Base-by-base conservation (phyloP, 2,797 vertebrate species). In the Schizothorax lantsangensis region DNA sequence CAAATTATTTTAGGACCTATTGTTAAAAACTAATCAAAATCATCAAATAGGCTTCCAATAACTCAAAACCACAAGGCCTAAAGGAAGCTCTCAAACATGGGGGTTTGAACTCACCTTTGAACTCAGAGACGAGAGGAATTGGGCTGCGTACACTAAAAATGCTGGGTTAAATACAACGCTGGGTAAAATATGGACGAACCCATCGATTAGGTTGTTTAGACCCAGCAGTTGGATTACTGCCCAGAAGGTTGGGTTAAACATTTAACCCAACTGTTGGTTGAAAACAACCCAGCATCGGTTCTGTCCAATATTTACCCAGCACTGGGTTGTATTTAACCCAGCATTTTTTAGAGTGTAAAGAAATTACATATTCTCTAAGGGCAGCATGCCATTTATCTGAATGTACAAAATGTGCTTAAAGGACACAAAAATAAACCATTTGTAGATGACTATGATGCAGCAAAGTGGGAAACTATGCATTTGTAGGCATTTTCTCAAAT, bases 401-500 rank as follows among this genome's bases (percentile, higher is more conserved):
- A 90, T 88, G 73, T 89, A 92, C 86, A 92, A 88, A 91, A 89
- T 88, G 90, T 73, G 45, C 45, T 47, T 47, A 47, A 47, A 47
- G 45, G 80, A 89, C 95, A 95, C 85, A 93, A 96, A 96, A 96
- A 93, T 95, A 93, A 86, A 95, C 71, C 71, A 91, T 95, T 95
- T 94, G 95, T 90, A 92, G 91, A 94, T 83, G 47, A 91, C 92
- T 92, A 90, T 79, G 88, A 90, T 79, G 88, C 84, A 91, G 89
- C 84, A 92, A 87, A 90, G 91, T 93, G 92, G 90, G 68, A 85
- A 81, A 66, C 68, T 84, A 84, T 9, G 40, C 6, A 36, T 77
- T 77, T 49, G 23, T 30, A 87, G 78, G 80, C 59, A 17, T 62
- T 69, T 66, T 43, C 43, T 84, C n/a, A 1, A 11, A 49, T 30